These are phyloP conservation scores for Caenorhabditis becei DNA, from an alignment of 2,888 invertebrate genomes.

Conservation along the genomic window DNA sequence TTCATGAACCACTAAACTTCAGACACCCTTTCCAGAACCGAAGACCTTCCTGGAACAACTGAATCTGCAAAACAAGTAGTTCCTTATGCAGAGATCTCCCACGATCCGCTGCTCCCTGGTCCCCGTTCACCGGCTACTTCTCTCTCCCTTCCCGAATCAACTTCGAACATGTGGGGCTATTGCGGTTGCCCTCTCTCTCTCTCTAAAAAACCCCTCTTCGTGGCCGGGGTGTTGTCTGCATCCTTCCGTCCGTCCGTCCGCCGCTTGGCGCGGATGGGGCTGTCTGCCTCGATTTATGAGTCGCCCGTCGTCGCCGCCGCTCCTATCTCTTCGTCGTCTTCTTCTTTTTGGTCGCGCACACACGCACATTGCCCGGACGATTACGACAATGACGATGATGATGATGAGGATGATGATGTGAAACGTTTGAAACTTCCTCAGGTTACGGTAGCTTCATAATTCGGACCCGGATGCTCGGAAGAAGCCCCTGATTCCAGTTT, in stretches of 20 bases:
- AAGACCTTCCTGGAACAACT: too few species aligned
- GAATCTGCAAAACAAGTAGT: too few species aligned
- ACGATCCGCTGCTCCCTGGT: too few species aligned
- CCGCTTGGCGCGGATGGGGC: slow-evolving; percentile 57
- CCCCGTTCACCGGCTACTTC: not conserved
- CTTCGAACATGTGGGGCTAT: slow-evolving; percentile 42
- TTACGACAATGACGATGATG: slow-evolving; percentile 26
- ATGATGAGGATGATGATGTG: slow-evolving; percentile 44
- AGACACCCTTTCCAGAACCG: too few species aligned
- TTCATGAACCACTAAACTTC: too few species aligned
- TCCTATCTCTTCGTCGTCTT: slow-evolving; percentile 30
- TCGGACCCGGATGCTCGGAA: too few species aligned
- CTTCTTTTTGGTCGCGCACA: slow-evolving; percentile 37
- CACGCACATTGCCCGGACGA: slow-evolving; percentile 26
- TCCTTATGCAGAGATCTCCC: too few species aligned
- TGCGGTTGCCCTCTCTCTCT: slow-evolving; percentile 36
- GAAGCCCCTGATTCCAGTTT: too few species aligned
- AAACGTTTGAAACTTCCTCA: slow-evolving; percentile 32
- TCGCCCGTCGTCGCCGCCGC: slow-evolving; percentile 46
- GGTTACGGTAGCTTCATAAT: slow-evolving; percentile 28
- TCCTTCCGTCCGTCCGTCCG: slow-evolving; percentile 48
- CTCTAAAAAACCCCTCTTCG: slow-evolving; percentile 50
- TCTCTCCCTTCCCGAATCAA: not conserved
- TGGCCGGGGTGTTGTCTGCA: slow-evolving; percentile 52
- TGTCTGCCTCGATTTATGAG: slow-evolving; percentile 58